Base-by-base conservation (phyloP, 2,797 vertebrate genomes). In the Coranthus polyacanthus region DNA sequence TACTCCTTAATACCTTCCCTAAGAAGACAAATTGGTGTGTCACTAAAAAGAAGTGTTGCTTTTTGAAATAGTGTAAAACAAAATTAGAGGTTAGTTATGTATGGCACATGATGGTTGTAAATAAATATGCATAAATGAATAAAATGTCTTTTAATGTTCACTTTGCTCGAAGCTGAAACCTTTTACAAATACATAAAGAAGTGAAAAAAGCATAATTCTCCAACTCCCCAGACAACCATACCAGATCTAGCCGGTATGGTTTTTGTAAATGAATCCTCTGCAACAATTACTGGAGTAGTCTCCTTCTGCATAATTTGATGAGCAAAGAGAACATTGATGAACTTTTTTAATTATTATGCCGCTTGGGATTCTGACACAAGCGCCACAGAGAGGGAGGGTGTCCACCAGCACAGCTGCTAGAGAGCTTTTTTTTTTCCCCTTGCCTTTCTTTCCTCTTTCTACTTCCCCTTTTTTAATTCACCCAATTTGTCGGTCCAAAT, bases 401-500 rank as follows among this genome's bases (percentile, higher is more conserved):
- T 84, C 68, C 72, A 66, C 38, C 66, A 26, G 71, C 54, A 32
- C 54, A 62, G 60, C 75, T 71, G 79, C 68, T 7, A 36, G 18
- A n/a, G 5, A 68, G 67, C 34, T 15, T 43, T 18, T 42, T 39
- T 32, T 16, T 12, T 13, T 4, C 1, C 1, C 15, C 11, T 41
- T 53, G 58, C 62, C 37, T 67, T 32, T 84, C 73, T 54, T 82
- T 92, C 86, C 85, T 58, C 52, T 64, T 43, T 54, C 66, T 49
- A 24, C 76, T 70, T 69, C 56, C 68, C 72, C 46, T 61, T 85
- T 91, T 96, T 95, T 94, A 96, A 95, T 95, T 95, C 89, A 90
- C 92, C 92, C 94, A 96, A 94, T 96, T 96, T 97, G 95, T 96
- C 92, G 91, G 80, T 88, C 90, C 95, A 96, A 96, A 95, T 96